Conservation (phyloP, 2,888 invertebrate species). For the Leptothorax acervorum region DNA sequence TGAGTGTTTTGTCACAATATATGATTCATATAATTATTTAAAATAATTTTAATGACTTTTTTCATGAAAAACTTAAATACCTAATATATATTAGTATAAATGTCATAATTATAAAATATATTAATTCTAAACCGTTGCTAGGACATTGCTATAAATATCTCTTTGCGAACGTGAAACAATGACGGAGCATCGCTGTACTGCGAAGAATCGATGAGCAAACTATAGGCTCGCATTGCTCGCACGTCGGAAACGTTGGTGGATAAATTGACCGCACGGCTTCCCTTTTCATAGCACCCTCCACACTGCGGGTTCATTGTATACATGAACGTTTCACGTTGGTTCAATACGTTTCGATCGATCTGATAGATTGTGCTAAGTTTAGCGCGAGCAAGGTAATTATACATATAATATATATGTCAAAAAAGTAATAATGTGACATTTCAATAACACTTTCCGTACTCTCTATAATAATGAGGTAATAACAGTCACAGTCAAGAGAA, state of each 20-base stretch:
- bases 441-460: not conserved
- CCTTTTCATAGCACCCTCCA: constrained; percentile 49
- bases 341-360: constrained; percentile 36
- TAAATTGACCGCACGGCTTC: constrained; percentile 70
- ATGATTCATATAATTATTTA: not conserved
- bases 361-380: constrained; percentile 23
- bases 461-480: not conserved
- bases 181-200: constrained; percentile 49
- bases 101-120: constrained; percentile 14
- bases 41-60: constrained; percentile 28
- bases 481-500: not conserved
- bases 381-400: not conserved
- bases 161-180: constrained; percentile 65
- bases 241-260: constrained; percentile 68
- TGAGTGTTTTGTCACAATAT: not conserved
- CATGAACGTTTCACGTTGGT: constrained; percentile 28
- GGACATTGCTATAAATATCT: constrained; percentile 67
- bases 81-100: constrained; percentile 4
- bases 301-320: constrained; percentile 37
- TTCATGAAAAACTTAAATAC: not conserved
- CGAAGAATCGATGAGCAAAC: constrained; percentile 52
- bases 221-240: constrained; percentile 68
- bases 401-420: not conserved
- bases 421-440: not conserved
- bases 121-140: not conserved